Conservation (phyloP, 2,113 vertebrate species). For the Heteronetta atricapilla region DNA sequence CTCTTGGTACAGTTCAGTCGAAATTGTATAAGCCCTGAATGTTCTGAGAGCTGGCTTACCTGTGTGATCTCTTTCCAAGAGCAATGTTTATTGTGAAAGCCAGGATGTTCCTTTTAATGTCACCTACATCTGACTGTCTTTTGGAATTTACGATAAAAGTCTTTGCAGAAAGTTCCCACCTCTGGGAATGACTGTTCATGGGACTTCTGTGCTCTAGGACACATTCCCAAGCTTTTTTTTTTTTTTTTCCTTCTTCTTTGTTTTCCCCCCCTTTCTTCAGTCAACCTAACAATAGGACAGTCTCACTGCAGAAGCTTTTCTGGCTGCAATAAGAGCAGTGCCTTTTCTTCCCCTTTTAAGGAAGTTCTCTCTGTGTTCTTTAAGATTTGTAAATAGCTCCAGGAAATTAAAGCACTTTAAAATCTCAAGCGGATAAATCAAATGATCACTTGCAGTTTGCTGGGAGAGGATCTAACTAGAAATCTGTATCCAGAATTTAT, state of each 20-base stretch:
- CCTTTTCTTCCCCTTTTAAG: conserved; percentile 58
- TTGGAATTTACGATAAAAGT: neutral
- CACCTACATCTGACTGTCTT: neutral
- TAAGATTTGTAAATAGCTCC: conserved; percentile 29
- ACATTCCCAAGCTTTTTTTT: neutral
- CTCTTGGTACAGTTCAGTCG: neutral
- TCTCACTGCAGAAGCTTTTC: neutral
- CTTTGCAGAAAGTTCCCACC: neutral
- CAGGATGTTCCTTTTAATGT: neutral
- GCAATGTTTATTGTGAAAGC: neutral
- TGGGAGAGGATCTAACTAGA: neutral
- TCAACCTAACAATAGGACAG: neutral
- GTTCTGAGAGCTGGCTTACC: neutral
- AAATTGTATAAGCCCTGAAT: neutral
- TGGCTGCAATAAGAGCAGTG: conserved; percentile 16
- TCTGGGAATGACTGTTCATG: neutral
- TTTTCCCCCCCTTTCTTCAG: neutral
- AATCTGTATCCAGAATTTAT: neutral
- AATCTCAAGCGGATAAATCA: conserved; percentile 7
- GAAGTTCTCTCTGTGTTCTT: conserved; percentile 18
- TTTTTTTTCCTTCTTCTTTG: neutral
- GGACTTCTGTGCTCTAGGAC: neutral
- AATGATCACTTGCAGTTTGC: neutral
- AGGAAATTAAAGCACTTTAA: conserved; percentile 42
- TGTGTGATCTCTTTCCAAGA: neutral